A percentile compares a stretch with the other conserved stretches of the same genome.
These are phyloP conservation scores for Brachionus angularis DNA, from an alignment of 1,140 invertebrate species.

Conservation along the genomic window DNA sequence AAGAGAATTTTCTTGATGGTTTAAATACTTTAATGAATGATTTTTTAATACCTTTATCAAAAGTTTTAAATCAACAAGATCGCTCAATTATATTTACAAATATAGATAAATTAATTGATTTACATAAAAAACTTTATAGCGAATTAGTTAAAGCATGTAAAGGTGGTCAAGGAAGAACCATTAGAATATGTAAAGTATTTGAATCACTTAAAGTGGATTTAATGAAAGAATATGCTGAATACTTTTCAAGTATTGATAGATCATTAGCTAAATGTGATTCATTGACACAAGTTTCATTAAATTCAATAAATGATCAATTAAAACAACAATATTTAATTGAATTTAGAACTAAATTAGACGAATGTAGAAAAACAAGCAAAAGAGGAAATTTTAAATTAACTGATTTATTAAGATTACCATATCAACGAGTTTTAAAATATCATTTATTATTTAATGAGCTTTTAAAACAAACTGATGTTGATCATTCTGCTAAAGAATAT, in stretches of 20 bases:
- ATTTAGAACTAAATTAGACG: slow-evolving; percentile 19
- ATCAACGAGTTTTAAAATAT: slow-evolving; percentile 39
- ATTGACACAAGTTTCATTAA: slow-evolving; percentile 1
- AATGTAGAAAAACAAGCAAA: slow-evolving; percentile 23
- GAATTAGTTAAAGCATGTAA: slow-evolving; percentile 33
- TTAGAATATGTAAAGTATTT: slow-evolving; percentile 32
- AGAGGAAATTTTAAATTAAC: slow-evolving; percentile 34
- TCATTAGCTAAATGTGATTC: slow-evolving; percentile 4
- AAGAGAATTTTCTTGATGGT: slow-evolving; percentile 40
- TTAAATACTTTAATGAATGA: slow-evolving; percentile 32
- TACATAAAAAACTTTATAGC: slow-evolving; percentile 17
- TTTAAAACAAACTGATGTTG: slow-evolving; percentile 38
- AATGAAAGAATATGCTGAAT: slow-evolving; percentile 37
- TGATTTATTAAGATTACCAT: slow-evolving; percentile 18
- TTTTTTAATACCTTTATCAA: slow-evolving; percentile 18
- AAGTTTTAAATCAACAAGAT: slow-evolving; percentile 27
- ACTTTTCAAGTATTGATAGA: slow-evolving; percentile 23
- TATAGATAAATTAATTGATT: slow-evolving; percentile 9
- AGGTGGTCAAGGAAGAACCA: slow-evolving; percentile 20
- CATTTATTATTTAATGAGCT: slow-evolving; percentile 36
- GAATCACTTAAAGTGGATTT: slow-evolving; percentile 7
- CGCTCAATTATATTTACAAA: slow-evolving; percentile 1
- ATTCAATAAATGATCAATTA: neutral
- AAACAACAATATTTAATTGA: slow-evolving; percentile 5
- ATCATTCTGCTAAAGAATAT: slow-evolving; percentile 13